These are phyloP conservation scores for Novumbra hubbsi DNA, from an alignment of 2,797 vertebrate genomes.

Conservation along the genomic window DNA sequence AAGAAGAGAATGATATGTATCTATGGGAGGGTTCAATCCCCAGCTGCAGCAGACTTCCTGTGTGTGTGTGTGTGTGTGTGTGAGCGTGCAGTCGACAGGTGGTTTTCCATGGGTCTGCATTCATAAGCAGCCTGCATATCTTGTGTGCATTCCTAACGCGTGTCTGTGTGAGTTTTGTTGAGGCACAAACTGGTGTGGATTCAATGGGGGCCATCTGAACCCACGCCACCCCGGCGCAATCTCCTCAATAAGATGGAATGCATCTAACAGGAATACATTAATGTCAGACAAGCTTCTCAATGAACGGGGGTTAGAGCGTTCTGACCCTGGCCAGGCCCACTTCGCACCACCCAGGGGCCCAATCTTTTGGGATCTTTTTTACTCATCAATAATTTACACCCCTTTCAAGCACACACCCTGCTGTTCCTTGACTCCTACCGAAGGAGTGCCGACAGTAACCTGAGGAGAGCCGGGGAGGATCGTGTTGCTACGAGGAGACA, in stretches of 20 bases:
- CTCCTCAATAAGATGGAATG: neutral
- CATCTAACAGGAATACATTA: conserved; percentile 18
- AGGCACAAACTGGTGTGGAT: neutral
- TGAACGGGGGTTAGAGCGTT: conserved; percentile 10
- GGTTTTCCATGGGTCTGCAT: neutral
- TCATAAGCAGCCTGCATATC: neutral
- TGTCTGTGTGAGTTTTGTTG: neutral
- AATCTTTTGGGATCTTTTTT: neutral
- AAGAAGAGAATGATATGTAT: no score
- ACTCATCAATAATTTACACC: conserved; percentile 25
- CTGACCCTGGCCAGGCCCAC: conserved; percentile 2
- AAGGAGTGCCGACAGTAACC: conserved; percentile 4
- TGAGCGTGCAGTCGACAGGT: neutral
- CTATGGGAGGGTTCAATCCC: no score
- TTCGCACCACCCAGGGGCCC: conserved; percentile 8
- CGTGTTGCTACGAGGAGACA: neutral
- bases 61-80: conserved; percentile 6
- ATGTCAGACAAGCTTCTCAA: conserved; percentile 15
- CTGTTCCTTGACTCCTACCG: neutral
- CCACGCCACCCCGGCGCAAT: neutral
- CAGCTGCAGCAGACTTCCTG: neutral
- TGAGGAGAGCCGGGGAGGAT: neutral
- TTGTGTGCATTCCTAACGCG: neutral
- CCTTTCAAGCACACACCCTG: conserved; percentile 9
- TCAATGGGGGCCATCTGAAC: conserved; percentile 7